A percentile compares a stretch with the other conserved stretches of the same genome.
Evolutionary conservation across 2,888 invertebrate genomes (phyloP).

Genomic region (Himalopsyche japonica): DNA sequence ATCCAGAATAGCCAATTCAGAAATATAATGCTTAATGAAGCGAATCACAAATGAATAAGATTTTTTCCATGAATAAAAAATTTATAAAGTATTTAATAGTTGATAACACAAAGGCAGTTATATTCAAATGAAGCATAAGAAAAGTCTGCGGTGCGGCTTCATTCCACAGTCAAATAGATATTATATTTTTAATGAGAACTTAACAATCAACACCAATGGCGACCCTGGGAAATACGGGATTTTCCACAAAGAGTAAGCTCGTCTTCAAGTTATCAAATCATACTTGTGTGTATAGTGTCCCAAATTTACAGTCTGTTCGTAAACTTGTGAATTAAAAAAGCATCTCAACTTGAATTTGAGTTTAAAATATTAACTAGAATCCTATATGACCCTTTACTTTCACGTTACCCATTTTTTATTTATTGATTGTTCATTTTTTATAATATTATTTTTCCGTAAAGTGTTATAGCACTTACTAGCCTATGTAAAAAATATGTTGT

Average conservation of each 20-base stretch:
- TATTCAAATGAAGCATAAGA: neutral
- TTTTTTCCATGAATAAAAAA: neutral
- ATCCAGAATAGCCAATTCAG: no score
- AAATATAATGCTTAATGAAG: neutral
- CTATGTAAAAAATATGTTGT: no score
- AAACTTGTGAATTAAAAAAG: no score
- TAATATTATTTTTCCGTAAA: no score
- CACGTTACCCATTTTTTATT: no score
- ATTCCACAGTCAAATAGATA: neutral
- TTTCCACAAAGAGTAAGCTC: neutral
- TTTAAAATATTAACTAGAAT: no score
- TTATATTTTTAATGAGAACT: neutral
- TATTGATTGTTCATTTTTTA: no score
- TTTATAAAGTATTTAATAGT: neutral
- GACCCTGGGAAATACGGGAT: neutral
- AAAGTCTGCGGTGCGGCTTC: neutral
- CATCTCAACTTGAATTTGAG: no score
- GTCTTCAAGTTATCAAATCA: neutral
- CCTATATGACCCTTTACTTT: no score
- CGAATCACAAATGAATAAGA: neutral
- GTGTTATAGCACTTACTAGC: no score
- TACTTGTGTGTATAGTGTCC: neutral
- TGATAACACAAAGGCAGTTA: neutral
- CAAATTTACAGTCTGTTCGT: neutral
- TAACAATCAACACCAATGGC: neutral